These are phyloP conservation scores for Romanogobio albipinnatus DNA, from an alignment of 2,113 vertebrate genomes.

Conservation along the genomic window DNA sequence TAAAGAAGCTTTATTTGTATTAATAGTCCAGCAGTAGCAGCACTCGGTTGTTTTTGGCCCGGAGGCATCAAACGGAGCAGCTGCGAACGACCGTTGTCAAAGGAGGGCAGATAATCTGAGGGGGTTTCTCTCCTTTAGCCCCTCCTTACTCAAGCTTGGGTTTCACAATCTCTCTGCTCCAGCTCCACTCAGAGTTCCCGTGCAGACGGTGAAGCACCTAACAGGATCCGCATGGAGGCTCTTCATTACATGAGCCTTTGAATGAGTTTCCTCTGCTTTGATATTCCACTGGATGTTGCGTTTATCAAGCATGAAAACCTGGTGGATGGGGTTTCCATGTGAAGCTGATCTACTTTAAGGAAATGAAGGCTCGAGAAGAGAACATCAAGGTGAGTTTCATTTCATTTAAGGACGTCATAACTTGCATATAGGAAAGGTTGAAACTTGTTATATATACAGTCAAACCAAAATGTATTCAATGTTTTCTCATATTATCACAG, in stretches of 20 bases:
- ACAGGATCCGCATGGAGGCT: neutral
- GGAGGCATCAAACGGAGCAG: neutral
- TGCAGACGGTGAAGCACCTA: neutral
- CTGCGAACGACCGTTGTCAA: neutral
- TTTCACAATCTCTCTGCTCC: neutral
- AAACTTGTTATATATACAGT: no score
- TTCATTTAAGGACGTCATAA: neutral
- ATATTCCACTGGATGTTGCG: neutral
- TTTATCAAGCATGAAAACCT: neutral
- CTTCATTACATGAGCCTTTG: neutral
- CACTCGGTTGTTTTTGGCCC: neutral
- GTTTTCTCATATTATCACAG: no score
- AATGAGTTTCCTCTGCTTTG: neutral
- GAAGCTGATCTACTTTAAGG: neutral
- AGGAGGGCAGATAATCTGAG: neutral
- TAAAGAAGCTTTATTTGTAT: no score
- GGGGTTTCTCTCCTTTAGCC: neutral
- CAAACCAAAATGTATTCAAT: no score
- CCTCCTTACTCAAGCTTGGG: neutral
- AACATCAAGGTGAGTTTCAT: neutral
- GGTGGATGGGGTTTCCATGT: neutral
- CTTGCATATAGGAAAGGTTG: no score
- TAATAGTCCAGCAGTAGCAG: neutral
- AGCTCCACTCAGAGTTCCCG: neutral
- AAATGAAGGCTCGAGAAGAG: neutral